phyloP scores from a whole-genome alignment of 23 tunicate species.

The Diplosoma virens region DNA sequence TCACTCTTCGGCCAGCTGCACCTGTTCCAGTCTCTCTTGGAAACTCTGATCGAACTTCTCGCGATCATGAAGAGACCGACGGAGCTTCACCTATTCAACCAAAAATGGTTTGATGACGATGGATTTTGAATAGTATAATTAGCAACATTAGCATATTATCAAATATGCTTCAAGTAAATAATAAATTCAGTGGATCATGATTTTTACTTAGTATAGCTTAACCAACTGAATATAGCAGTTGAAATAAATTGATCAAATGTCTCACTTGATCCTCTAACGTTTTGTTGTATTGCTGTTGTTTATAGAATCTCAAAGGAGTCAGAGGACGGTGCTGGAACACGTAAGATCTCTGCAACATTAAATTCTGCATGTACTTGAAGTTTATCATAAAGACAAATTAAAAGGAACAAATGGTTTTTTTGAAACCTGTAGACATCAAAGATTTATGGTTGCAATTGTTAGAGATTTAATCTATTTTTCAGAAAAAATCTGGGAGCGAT shows the following conservation, averaged over 20 bases:
- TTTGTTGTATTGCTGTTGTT: slow-evolving; percentile 77
- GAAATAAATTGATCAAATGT: too few relatives aligned
- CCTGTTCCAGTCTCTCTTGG: slow-evolving; percentile 89
- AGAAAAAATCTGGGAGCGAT: too few relatives aligned
- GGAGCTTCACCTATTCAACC: slow-evolving; percentile 88
- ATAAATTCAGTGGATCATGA: too few relatives aligned
- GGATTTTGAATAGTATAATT: too few relatives aligned
- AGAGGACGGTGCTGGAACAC: slow-evolving; percentile 93
- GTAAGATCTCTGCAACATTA: slow-evolving; percentile 58
- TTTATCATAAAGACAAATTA: neutral
- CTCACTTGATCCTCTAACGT: slow-evolving; percentile 77
- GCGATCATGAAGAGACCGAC: slow-evolving; percentile 38
- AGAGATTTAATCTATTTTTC: too few relatives aligned
- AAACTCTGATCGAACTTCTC: slow-evolving; percentile 72
- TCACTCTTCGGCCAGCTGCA: slow-evolving; percentile 96
- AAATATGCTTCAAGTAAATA: too few relatives aligned
- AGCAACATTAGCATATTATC: too few relatives aligned
- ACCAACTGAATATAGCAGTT: too few relatives aligned
- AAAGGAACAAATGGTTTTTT: neutral
- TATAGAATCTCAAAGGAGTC: slow-evolving; percentile 73
- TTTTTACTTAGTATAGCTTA: too few relatives aligned
- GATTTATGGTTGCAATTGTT: too few relatives aligned
- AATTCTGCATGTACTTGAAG: neutral
- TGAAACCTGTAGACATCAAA: too few relatives aligned
- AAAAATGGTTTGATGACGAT: too few relatives aligned